Percentiles rank a stretch among this genome's conserved stretches.
Evolutionary conservation across 2,888 invertebrate genomes (phyloP).

Genomic region (Anticlea derivata): DNA sequence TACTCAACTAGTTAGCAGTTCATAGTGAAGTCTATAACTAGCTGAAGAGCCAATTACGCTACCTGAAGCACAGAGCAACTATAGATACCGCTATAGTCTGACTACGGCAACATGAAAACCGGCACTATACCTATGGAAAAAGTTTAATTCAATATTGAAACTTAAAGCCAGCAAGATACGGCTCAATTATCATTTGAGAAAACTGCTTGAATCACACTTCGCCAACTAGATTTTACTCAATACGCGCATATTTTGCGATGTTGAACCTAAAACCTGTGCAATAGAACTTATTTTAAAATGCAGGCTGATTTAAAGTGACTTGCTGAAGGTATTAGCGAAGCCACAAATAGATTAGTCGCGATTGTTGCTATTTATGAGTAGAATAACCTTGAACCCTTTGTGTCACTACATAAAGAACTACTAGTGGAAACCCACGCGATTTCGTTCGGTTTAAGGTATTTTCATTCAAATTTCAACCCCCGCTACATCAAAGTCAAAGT

Average conservation of each 20-base stretch:
- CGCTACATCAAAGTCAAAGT: too few relatives aligned
- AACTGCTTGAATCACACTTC: too few relatives aligned
- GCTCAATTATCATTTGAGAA: not conserved
- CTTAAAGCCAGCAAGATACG: not conserved
- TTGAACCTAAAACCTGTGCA: not conserved
- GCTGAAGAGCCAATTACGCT: conserved; percentile 34
- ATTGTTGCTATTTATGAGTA: conserved; percentile 28
- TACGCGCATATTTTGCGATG: not conserved
- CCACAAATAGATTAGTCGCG: conserved; percentile 35
- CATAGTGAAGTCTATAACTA: not conserved
- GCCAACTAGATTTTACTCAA: not conserved
- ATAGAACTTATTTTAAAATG: conserved; percentile 7
- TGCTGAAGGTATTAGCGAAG: conserved; percentile 23
- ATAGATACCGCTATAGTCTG: not conserved
- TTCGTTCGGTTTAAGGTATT: too few relatives aligned
- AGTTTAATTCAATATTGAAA: not conserved
- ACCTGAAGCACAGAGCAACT: conserved; percentile 15
- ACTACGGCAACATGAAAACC: not conserved
- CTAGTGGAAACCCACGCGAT: too few relatives aligned
- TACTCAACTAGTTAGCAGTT: conserved; percentile 6
- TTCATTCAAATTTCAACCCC: too few relatives aligned
- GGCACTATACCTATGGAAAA: not conserved
- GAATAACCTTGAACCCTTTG: conserved; percentile 19
- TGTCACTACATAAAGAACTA: not conserved
- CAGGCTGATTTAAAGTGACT: not conserved